Percentiles rank a stretch among this genome's conserved stretches.
Evolutionary conservation across 2,797 vertebrate genomes (phyloP).

Genomic region (Geotrypetes seraphini): DNA sequence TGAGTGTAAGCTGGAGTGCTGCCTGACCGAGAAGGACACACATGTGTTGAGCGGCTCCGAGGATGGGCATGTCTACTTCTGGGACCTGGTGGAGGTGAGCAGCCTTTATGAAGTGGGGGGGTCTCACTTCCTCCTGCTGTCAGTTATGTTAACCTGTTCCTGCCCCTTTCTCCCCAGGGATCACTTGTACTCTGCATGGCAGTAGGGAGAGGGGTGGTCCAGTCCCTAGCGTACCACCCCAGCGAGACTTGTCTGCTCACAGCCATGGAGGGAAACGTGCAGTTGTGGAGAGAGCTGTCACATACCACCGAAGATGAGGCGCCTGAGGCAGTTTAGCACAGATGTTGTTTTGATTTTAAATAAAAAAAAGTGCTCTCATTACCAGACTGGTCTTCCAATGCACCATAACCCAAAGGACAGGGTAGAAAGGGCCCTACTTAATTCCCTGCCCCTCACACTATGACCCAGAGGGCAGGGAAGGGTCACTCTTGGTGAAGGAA

Average conservation of each 20-base stretch:
- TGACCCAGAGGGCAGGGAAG: too few relatives aligned
- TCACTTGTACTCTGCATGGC: constrained; percentile 61
- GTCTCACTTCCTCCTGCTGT: too few relatives aligned
- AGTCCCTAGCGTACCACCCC: constrained; percentile 81
- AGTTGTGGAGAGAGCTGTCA: constrained; percentile 69
- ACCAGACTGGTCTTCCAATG: too few relatives aligned
- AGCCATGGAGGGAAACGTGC: constrained; percentile 63
- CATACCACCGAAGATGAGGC: constrained; percentile 36
- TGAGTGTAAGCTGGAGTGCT: constrained; percentile 84
- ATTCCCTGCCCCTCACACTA: too few relatives aligned
- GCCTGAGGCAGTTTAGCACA: too few relatives aligned
- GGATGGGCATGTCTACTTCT: constrained; percentile 83
- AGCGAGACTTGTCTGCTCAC: constrained; percentile 65
- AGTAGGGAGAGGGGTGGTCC: constrained; percentile 70
- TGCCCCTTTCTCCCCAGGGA: constrained; percentile 46
- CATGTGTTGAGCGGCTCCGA: constrained; percentile 86
- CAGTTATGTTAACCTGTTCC: too few relatives aligned
- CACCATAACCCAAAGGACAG: too few relatives aligned
- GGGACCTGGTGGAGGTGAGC: constrained; percentile 57
- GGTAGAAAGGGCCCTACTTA: too few relatives aligned
- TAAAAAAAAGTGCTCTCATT: too few relatives aligned
- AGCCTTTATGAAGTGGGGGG: too few relatives aligned
- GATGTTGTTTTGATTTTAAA: too few relatives aligned
- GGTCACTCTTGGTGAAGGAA: too few relatives aligned
- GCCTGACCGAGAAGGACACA: constrained; percentile 74